Evolutionary conservation across 2,113 vertebrate genomes (phyloP), one percentile per base, ranked within the genome.

Genomic region (Gadus chalcogrammus): DNA sequence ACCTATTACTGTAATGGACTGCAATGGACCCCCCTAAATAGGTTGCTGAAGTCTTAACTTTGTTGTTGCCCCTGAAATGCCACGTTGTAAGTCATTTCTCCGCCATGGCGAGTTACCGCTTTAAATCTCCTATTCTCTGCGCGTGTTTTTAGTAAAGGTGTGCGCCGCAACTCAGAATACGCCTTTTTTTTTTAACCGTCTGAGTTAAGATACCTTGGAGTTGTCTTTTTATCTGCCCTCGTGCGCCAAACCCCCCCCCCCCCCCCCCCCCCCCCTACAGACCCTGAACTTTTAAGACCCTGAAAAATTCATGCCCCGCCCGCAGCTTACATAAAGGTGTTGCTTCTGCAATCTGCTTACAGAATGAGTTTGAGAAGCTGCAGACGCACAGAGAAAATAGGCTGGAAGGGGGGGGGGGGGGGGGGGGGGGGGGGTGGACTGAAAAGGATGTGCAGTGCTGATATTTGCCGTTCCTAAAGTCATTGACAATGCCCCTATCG

Each of bases 311-410:
- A 79, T 67, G 59, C 63, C 70, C 27, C 38, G 81, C 86, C 79
- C 24, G 68, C 78, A 80, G 78, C 75, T 87, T 86, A 72, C 79
- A 77, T 87, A 87, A 89, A 90, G 85, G 73, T 83, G 79, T 87
- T 79, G 73, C 79, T 78, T 77, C 76, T 62, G 72, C 79, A 88
- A 79, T 87, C 82, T 86, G 82, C 83, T 89, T 85, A 84, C 85
- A 80, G 79, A 74, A 83, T 80, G 73, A 81, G 74, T 84, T 87
- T 82, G 77, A 87, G 84, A 85, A 88, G 85, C 74, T 76, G 78
- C 81, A 27, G 22, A 69, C 61, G 71, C 35, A 38, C 74, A 80
- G 68, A 74, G 76, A 75, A 75, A 76, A 67, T 20, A 65, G n/a
- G 48, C 0, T 13, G n/a, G 24, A 9, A n/a, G 15, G 3, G n/a